A percentile compares a stretch with the other conserved stretches of the same genome.
Evolutionary conservation across 2,888 invertebrate species (phyloP).

Genomic region (Nebria salina): DNA sequence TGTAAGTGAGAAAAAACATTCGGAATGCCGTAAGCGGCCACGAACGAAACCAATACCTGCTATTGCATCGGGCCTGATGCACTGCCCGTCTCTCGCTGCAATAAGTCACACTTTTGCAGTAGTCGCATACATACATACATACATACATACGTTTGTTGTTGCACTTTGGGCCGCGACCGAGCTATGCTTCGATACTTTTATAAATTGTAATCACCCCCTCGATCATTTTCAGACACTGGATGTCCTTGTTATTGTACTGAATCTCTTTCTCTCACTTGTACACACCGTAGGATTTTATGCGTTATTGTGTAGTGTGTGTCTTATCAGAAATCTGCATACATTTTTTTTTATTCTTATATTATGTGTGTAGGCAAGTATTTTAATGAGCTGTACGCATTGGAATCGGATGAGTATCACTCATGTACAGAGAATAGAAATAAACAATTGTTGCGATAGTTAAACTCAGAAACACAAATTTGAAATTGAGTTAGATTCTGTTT

Average conservation of each 20-base stretch:
- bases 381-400: background rate
- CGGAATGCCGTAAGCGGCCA: conserved; percentile 2
- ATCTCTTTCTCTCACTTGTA: background rate
- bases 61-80: background rate
- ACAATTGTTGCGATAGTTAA: no score
- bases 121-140: background rate
- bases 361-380: background rate
- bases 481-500: background rate
- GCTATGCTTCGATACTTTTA: background rate
- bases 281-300: background rate
- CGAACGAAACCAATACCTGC: background rate
- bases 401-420: background rate
- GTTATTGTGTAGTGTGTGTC: background rate
- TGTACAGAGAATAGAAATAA: background rate
- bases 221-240: background rate
- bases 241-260: background rate
- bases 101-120: conserved; percentile 13
- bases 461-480: no score
- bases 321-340: background rate
- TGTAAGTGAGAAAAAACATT: background rate
- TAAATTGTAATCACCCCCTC: background rate
- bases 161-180: background rate
- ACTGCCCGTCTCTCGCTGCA: background rate
- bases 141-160: background rate
- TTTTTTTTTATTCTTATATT: background rate